phyloP scores from a whole-genome alignment of 1,140 invertebrate genomes.

The Tachypleus tridentatus region DNA sequence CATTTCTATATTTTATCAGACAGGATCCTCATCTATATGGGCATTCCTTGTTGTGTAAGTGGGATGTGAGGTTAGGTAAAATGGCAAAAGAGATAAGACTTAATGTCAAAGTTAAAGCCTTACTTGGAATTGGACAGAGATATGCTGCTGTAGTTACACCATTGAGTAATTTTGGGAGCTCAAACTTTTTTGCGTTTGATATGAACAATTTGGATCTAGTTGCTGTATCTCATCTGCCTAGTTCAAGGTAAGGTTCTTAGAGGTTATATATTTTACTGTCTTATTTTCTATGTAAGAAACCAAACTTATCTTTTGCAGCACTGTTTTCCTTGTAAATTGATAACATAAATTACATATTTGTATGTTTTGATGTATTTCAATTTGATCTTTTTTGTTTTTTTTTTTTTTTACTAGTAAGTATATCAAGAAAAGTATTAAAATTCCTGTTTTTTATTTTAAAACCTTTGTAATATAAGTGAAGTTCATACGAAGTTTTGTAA shows the following conservation, averaged over 20 bases:
- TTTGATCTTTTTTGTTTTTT: neutral
- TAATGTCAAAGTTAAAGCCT: constrained; percentile 24
- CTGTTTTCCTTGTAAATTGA: too few species aligned
- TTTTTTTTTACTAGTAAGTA: too few species aligned
- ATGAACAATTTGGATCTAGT: constrained; percentile 19
- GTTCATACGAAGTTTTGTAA: too few species aligned
- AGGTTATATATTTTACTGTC: neutral
- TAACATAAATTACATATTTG: too few species aligned
- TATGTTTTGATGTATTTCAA: too few species aligned
- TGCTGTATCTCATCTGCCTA: constrained; percentile 23
- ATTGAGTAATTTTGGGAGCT: constrained; percentile 16
- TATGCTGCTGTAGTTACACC: constrained; percentile 23
- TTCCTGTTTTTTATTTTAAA: too few species aligned
- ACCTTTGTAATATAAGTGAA: too few species aligned
- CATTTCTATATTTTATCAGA: constrained; percentile 22
- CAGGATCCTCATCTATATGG: constrained; percentile 21
- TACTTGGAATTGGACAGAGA: constrained; percentile 26
- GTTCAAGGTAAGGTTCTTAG: constrained; percentile 22
- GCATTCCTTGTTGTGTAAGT: constrained; percentile 20
- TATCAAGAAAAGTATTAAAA: too few species aligned
- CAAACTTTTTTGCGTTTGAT: constrained; percentile 25
- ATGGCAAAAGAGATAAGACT: constrained; percentile 17
- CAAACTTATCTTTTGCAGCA: too few species aligned
- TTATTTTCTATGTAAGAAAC: neutral
- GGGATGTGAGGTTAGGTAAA: constrained; percentile 17